Conservation (phyloP, 92 coral and sea anemone genomes). For the Siderastrea radians region DNA sequence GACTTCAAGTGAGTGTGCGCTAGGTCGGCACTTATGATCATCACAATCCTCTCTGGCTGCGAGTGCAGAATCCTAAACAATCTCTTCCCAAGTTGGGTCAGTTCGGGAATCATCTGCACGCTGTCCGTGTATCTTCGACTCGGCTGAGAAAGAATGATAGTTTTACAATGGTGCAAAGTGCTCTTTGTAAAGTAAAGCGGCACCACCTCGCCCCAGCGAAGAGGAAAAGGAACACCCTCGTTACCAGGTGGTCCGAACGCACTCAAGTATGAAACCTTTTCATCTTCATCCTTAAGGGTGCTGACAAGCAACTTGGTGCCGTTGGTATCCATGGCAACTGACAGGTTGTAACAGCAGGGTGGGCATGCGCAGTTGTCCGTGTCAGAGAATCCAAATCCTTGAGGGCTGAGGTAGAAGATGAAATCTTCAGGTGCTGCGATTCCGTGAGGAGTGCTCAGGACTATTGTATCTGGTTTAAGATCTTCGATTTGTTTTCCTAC, state of each 20-base stretch:
- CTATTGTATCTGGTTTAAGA: constrained; percentile 74
- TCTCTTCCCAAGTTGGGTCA: constrained; percentile 65
- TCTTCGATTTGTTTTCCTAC: constrained; percentile 71
- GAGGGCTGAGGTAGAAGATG: constrained; percentile 75
- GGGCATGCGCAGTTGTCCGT: constrained; percentile 86
- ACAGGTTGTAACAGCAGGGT: constrained; percentile 77
- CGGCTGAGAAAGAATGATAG: constrained; percentile 77
- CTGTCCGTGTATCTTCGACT: constrained; percentile 83
- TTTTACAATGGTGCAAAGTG: constrained; percentile 49
- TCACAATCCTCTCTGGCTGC: constrained; percentile 41
- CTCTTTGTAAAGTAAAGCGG: constrained; percentile 72
- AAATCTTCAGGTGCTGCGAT: constrained; percentile 77
- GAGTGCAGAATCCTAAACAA: constrained; percentile 48
- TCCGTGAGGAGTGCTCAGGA: constrained; percentile 84
- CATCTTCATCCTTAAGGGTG: constrained; percentile 50
- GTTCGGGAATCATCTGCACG: constrained; percentile 79
- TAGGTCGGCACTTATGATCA: constrained; percentile 79
- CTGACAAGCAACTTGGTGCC: constrained; percentile 55
- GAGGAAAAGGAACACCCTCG: constrained; percentile 75
- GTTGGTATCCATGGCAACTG: constrained; percentile 73
- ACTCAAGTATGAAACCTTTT: constrained; percentile 74
- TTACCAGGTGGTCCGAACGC: constrained; percentile 84
- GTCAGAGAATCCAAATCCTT: constrained; percentile 71
- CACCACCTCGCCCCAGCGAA: constrained; percentile 84
- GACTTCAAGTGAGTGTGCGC: constrained; percentile 84